A percentile compares a stretch with the other conserved stretches of the same genome.
Conservation (phyloP, 2,113 vertebrate genomes). For the Upupa epops region DNA sequence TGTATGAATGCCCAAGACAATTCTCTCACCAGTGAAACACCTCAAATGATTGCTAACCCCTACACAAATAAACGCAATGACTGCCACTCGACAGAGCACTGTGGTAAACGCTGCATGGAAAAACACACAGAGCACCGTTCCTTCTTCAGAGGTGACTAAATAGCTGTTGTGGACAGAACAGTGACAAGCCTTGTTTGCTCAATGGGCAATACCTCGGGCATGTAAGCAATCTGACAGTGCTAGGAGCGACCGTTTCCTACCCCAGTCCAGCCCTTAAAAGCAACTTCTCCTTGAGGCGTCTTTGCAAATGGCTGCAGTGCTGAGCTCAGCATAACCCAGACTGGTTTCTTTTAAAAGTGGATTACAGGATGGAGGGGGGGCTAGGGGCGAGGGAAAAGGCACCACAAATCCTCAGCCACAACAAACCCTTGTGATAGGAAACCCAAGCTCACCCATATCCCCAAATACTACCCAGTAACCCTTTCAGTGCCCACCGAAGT, state of each 20-base stretch:
- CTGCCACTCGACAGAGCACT: not conserved
- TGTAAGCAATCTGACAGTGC: not conserved
- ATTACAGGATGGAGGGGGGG: not conserved
- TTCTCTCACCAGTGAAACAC: not conserved
- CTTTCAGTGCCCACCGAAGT: not conserved
- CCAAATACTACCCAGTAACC: not conserved
- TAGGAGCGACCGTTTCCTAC: not conserved
- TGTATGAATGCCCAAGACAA: not conserved
- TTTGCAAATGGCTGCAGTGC: slow-evolving; percentile 22
- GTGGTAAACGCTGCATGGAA: not conserved
- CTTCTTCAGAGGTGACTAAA: not conserved
- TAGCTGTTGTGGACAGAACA: not conserved
- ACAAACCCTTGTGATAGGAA: not conserved
- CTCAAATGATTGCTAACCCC: not conserved
- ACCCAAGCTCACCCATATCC: not conserved
- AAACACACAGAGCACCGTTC: not conserved
- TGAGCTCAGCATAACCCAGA: slow-evolving; percentile 21
- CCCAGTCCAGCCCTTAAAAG: not conserved
- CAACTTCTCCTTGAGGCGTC: not conserved
- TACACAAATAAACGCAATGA: not conserved
- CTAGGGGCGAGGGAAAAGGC: not conserved
- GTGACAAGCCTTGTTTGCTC: not conserved
- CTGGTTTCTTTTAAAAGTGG: not conserved
- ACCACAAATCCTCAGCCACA: not conserved
- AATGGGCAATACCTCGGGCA: not conserved